Percentiles rank a stretch among this genome's conserved stretches.
These are phyloP conservation scores for Arenaria interpres DNA, from an alignment of 2,113 vertebrate species.

Conservation along the genomic window DNA sequence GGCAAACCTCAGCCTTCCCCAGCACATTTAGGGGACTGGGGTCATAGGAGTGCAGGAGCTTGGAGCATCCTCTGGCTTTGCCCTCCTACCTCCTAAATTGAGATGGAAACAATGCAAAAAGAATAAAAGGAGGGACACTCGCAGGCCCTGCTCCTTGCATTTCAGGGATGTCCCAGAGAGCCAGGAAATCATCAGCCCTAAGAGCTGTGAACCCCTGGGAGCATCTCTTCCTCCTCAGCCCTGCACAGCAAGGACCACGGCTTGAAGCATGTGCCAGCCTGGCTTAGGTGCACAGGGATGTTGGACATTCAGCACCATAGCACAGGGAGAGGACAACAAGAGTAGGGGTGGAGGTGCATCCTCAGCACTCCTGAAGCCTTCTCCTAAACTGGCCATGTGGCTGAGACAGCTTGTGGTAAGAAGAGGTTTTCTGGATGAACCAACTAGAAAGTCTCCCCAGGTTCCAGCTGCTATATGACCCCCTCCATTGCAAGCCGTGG, in stretches of 20 bases:
- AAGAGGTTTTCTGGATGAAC: background rate
- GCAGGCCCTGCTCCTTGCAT: background rate
- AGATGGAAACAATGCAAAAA: background rate
- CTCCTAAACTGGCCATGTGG: background rate
- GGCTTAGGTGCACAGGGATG: background rate
- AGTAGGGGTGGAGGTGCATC: rapidly evolving
- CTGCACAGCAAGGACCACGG: background rate
- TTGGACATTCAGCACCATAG: background rate
- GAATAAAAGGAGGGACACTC: background rate
- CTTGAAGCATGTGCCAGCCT: background rate
- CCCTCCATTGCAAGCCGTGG: background rate
- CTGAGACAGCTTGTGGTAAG: background rate
- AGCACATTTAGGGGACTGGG: background rate
- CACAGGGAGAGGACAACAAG: background rate
- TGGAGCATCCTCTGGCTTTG: background rate
- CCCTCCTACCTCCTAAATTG: background rate
- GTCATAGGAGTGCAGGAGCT: background rate
- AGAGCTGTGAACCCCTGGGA: background rate
- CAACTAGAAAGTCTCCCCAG: background rate
- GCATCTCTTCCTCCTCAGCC: background rate
- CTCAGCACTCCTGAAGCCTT: background rate
- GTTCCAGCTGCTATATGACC: background rate
- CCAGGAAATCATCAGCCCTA: background rate
- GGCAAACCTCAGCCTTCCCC: background rate
- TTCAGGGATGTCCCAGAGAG: background rate